Conservation (phyloP, 2,888 invertebrate species). For the Micropterix aruncella region DNA sequence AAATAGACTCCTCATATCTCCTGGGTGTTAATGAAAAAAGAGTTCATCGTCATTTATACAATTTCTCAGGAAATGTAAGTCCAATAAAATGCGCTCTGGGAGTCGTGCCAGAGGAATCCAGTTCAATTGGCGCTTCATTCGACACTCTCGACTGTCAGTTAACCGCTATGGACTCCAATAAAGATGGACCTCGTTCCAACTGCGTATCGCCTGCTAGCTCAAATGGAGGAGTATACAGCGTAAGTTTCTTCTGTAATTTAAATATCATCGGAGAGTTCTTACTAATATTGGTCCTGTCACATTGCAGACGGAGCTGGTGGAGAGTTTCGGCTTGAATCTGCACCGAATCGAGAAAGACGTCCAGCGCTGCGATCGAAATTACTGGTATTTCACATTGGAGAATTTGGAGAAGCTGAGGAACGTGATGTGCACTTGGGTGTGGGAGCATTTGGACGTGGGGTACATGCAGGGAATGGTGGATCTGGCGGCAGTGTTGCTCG, state of each 20-base stretch:
- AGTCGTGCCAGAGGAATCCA: slow-evolving; percentile 45
- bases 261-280: too few relatives aligned
- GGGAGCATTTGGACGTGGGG: slow-evolving; percentile 87
- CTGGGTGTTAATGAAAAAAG: not conserved
- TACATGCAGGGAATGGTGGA: slow-evolving; percentile 99
- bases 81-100: slow-evolving; percentile 37
- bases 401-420: slow-evolving; percentile 87
- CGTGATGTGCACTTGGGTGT: slow-evolving; percentile 96
- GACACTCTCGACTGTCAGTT: slow-evolving; percentile 23
- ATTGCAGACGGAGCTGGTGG: slow-evolving; percentile 67
- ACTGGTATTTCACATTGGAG: slow-evolving; percentile 79
- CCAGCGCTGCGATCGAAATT: slow-evolving; percentile 87
- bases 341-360: slow-evolving; percentile 96
- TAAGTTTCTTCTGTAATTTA: slow-evolving; percentile 26
- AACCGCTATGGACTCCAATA: slow-evolving; percentile 23
- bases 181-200: slow-evolving; percentile 37
- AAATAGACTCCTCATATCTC: not conserved
- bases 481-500: slow-evolving; percentile 81
- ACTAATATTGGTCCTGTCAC: too few relatives aligned
- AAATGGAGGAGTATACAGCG: slow-evolving; percentile 82
- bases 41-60: not conserved
- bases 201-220: slow-evolving; percentile 81
- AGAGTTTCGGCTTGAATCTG: slow-evolving; percentile 74
- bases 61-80: slow-evolving; percentile 31
- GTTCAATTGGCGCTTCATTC: slow-evolving; percentile 31